A percentile compares a stretch with the other conserved stretches of the same genome.
These are phyloP conservation scores for Turnix velox DNA, from an alignment of 2,113 vertebrate genomes.

Conservation along the genomic window DNA sequence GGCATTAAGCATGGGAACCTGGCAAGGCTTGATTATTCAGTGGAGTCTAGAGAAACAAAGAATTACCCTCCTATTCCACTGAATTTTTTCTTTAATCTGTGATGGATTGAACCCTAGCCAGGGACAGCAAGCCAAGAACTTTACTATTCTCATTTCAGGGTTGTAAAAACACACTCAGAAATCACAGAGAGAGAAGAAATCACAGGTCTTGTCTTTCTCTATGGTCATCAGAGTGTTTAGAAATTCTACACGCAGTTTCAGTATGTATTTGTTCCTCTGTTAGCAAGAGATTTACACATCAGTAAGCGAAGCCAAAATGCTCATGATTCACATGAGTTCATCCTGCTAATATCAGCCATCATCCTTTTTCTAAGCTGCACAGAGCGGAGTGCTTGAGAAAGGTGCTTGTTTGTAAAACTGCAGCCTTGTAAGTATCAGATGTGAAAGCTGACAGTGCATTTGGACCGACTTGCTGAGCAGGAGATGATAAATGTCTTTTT, in stretches of 20 bases:
- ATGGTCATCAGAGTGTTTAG: background rate
- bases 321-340: background rate
- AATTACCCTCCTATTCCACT: conserved; percentile 18
- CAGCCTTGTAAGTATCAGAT: background rate
- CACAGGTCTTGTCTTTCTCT: conserved; percentile 2
- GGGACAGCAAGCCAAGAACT: conserved; percentile 16
- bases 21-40: background rate
- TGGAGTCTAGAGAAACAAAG: conserved; percentile 21
- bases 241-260: background rate
- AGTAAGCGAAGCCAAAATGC: background rate
- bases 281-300: background rate
- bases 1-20: background rate
- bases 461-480: background rate
- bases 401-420: background rate
- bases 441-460: background rate
- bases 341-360: background rate
- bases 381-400: conserved; percentile 26
- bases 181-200: background rate
- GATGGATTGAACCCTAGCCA: background rate
- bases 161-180: conserved; percentile 36
- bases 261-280: background rate
- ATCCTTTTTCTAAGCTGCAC: background rate
- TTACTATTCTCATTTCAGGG: background rate
- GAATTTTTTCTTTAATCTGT: conserved; percentile 30
- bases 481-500: background rate